Base-by-base conservation (phyloP, 2,888 invertebrate genomes). In the Ornithoptera alexandrae region DNA sequence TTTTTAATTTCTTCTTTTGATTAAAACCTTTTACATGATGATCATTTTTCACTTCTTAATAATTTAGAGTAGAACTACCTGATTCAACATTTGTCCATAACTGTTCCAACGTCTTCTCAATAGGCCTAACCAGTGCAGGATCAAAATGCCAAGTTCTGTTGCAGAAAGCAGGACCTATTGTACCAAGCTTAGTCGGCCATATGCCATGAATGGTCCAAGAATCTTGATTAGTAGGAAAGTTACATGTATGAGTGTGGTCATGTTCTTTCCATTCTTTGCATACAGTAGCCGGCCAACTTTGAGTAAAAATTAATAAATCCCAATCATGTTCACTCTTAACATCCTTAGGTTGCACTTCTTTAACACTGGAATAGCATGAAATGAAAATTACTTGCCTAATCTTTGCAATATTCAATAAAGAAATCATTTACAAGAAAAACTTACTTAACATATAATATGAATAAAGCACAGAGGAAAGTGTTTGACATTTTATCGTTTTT, bases 191-290 rank as follows among this genome's bases (percentile, higher is more conserved):
- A 0, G 96, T 95, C 0, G 97, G 97, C 97, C 97, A 97, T 57
- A 97, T 92, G 1, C 97, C 97, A 79, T 97, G 97, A 50, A 97
- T 94, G 0, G 95, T 94, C 97, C 97, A 97, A 3, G 94, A 88
- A 66, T 94, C 92, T 18, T 86, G 88, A 63, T 93, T 89, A 1
- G 83, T 83, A 2, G 96, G 96, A 75, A 96, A 84, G 0, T 86
- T 82, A 79, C 97, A 97, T 1, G 92, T 88, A 76, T 96, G 94
- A 0, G 88, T 80, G 0, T 93, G 83, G 63, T 93, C 91, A 65
- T 92, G 86, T 74, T 95, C 94, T 77, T 94, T 93, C 96, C 96
- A 97, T 72, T 94, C 91, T 59, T 93, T 93, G 79, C 97, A 97
- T 2, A 95, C 81, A 0, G 86, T 86, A 20, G 81, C 79, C 0